These are phyloP conservation scores for Drosophila diplacantha DNA, from an alignment of 2,888 invertebrate genomes.

Conservation along the genomic window DNA sequence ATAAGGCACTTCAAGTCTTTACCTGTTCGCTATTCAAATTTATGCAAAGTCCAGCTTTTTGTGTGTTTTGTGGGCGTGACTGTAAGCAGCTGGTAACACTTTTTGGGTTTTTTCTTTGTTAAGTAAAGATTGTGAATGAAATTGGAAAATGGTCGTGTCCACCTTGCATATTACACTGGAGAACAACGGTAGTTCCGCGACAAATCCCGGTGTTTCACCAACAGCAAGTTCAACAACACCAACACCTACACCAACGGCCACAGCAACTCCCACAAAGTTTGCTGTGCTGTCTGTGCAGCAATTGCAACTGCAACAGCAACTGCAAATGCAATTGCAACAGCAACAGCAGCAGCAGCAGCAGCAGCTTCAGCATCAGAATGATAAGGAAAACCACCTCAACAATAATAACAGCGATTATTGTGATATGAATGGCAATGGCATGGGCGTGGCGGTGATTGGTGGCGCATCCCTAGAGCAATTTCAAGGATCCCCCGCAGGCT, in stretches of 20 bases:
- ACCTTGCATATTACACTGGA: conserved; percentile 73
- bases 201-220: conserved; percentile 18
- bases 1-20: conserved; percentile 17
- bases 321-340: conserved; percentile 27
- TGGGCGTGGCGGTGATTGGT: conserved; percentile 6
- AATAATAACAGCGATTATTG: conserved; percentile 46
- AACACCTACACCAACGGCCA: conserved; percentile 21
- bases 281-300: neutral
- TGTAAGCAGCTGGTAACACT: conserved; percentile 9
- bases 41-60: conserved; percentile 42
- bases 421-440: conserved; percentile 59
- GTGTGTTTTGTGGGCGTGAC: conserved; percentile 19
- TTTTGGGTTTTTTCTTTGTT: conserved; percentile 9
- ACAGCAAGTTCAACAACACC: conserved; percentile 1
- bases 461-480: conserved; percentile 8
- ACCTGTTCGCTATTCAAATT: conserved; percentile 52
- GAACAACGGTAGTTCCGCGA: conserved; percentile 34
- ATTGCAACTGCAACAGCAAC: conserved; percentile 21
- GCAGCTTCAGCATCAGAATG: conserved; percentile 39
- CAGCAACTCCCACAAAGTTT: conserved; percentile 18
- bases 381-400: conserved; percentile 47
- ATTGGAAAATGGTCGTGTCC: conserved; percentile 71
- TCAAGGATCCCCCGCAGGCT: conserved; percentile 23
- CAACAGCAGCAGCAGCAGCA: conserved; percentile 23
- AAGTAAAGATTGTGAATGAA: conserved; percentile 12